phyloP scores from a whole-genome alignment of 2,113 vertebrate species.

The Neopipo cinnamomea region DNA sequence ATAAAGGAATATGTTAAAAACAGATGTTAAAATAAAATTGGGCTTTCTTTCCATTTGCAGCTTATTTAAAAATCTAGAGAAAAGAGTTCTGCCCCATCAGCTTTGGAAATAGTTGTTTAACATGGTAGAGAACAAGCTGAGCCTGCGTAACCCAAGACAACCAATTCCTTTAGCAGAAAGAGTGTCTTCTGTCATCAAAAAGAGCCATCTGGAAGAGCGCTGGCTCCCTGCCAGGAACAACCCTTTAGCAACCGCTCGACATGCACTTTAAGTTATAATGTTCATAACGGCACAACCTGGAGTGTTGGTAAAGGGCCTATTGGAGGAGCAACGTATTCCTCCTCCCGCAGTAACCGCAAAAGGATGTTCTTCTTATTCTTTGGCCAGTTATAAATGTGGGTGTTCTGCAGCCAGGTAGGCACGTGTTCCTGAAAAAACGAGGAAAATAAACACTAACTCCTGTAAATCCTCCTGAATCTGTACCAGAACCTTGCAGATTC shows the following conservation, averaged over 20 bases:
- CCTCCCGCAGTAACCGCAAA: constrained; percentile 86
- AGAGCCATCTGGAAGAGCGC: neutral
- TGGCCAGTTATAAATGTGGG: constrained; percentile 89
- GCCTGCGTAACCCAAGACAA: constrained; percentile 46
- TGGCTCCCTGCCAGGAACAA: constrained; percentile 29
- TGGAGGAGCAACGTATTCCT: constrained; percentile 84
- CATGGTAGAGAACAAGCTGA: constrained; percentile 44
- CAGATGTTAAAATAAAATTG: constrained; percentile 20
- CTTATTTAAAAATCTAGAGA: neutral
- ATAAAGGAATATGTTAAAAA: constrained; percentile 14
- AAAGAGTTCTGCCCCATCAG: constrained; percentile 19
- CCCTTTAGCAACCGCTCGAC: neutral
- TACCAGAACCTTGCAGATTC: constrained; percentile 31
- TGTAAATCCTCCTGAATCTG: constrained; percentile 11
- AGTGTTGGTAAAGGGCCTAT: constrained; percentile 82
- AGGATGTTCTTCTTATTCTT: constrained; percentile 86
- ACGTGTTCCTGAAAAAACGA: constrained; percentile 80
- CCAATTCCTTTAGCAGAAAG: constrained; percentile 44
- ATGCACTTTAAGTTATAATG: neutral
- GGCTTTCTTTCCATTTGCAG: constrained; percentile 8
- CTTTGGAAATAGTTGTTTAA: constrained; percentile 45
- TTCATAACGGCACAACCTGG: constrained; percentile 80
- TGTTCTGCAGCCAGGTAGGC: constrained; percentile 92
- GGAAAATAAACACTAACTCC: neutral
- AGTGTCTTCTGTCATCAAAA: constrained; percentile 45